Evolutionary conservation across 2,888 invertebrate genomes (phyloP).

Genomic region (Syritta pipiens): DNA sequence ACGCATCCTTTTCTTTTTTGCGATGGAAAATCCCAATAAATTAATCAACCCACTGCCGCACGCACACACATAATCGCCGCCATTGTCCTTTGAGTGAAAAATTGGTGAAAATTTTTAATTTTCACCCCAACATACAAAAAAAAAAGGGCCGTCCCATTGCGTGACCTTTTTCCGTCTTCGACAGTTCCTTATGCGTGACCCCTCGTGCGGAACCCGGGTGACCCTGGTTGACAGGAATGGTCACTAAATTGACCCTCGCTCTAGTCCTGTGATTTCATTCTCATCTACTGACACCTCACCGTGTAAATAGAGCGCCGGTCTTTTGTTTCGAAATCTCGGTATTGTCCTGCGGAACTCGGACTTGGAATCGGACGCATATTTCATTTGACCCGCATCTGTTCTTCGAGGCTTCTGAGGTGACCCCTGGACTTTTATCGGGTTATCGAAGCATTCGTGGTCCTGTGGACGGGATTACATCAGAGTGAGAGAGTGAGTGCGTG

Average conservation of each 20-base stretch:
- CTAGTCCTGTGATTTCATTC: too few relatives aligned
- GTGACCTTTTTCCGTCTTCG: constrained; percentile 68
- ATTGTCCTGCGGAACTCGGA: constrained; percentile 48
- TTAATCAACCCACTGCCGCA: constrained; percentile 52
- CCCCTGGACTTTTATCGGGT: constrained; percentile 68
- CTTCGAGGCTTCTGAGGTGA: constrained; percentile 57
- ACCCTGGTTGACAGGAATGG: constrained; percentile 61
- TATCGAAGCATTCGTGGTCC: constrained; percentile 29
- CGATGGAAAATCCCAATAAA: constrained; percentile 61
- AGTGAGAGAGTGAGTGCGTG: too few relatives aligned
- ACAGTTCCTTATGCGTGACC: constrained; percentile 63
- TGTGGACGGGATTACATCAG: constrained; percentile 60
- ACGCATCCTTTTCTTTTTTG: constrained; percentile 59
- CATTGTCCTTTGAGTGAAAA: constrained; percentile 56
- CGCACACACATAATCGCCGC: constrained; percentile 53
- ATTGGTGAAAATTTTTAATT: constrained; percentile 61
- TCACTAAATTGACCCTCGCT: constrained; percentile 66
- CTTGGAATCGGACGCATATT: constrained; percentile 32
- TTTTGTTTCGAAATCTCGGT: too few relatives aligned
- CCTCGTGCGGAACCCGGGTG: constrained; percentile 43
- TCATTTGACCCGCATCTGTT: constrained; percentile 68
- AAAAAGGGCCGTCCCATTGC: constrained; percentile 11
- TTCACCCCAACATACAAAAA: constrained; percentile 34
- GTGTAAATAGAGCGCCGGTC: constrained; percentile 65
- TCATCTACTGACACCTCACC: constrained; percentile 53